Base-by-base conservation (phyloP, 2,797 vertebrate species). In the Megalops cyprinoides region DNA sequence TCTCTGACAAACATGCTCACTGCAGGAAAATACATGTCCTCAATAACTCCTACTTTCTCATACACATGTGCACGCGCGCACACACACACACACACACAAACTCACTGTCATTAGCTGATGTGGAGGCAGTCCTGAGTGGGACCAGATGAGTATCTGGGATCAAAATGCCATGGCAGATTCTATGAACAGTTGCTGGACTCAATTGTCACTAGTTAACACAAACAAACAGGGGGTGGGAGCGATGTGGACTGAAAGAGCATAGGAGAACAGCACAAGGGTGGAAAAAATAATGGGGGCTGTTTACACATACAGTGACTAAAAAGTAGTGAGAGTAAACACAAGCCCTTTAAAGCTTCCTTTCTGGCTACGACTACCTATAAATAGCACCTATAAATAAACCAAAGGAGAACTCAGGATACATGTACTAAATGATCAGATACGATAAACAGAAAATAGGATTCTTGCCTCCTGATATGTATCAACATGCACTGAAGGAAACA, bases 81-180 rank as follows among this genome's bases (percentile, higher is more conserved):
- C 48, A 44, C 42, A 25, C 55, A 42, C 53, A 60, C 37, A 8
- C 76, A 34, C 18, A 77, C 76, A 42, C 31, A 18, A 12, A 39
- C n/a, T 60, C 75, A 37, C 37, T 25, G 65, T 78, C 56, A 60
- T 62, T 76, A 76, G 74, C 49, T 56, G 39, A 55, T 34, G 48
- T 76, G 74, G 39, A 53, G 18, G 74, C 48, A 56, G 31, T 37
- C 56, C 48, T 76, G 74, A 37, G 51, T 34, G n/a, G 55, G 51
- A 48, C 74, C 49, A 55, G 48, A 76, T 55, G 74, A 76, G 51
- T 55, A 76, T 37, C 51, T 12, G 8, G 51, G 28, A 55, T 76
- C 74, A 76, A 44, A 71, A 34, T 44, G 67, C 18, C 39, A 71
- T 20, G 23, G 67, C 8, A 7, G 44, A 23, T 71, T 44, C 67